Conservation (phyloP, 1,140 invertebrate species). For the Samia ricini region DNA sequence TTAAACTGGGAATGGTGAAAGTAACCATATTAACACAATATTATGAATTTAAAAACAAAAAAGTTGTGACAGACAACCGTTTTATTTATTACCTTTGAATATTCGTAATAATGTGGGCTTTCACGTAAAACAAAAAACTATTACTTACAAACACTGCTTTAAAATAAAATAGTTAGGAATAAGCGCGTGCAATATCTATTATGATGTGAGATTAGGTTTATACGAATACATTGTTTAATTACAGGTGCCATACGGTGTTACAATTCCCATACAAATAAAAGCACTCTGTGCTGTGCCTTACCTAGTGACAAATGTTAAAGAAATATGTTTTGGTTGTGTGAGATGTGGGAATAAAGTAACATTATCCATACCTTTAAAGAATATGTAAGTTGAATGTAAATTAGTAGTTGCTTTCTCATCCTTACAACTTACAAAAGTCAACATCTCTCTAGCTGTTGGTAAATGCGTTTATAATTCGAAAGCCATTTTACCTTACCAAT, state of each 20-base stretch:
- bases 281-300: slow-evolving; percentile 67
- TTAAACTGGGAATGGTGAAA: too few species aligned
- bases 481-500: too few species aligned
- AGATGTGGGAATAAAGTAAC: slow-evolving; percentile 66
- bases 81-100: too few species aligned
- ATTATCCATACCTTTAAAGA: slow-evolving; percentile 61
- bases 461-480: too few species aligned
- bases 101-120: too few species aligned
- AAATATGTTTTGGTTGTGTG: slow-evolving; percentile 58
- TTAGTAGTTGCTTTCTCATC: too few species aligned
- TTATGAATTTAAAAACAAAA: too few species aligned
- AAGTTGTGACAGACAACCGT: too few species aligned
- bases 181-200: not conserved
- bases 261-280: slow-evolving; percentile 57
- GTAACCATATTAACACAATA: too few species aligned
- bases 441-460: not conserved
- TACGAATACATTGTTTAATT: not conserved
- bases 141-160: too few species aligned
- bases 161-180: too few species aligned
- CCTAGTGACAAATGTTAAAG: slow-evolving; percentile 48
- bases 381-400: slow-evolving; percentile 53
- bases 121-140: too few species aligned
- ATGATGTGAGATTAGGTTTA: not conserved
- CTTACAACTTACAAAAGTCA: not conserved
- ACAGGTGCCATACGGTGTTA: slow-evolving; percentile 62